A percentile compares a stretch with the other conserved stretches of the same genome.
These are phyloP conservation scores for Garra rufa DNA, from an alignment of 2,113 vertebrate genomes.

Conservation along the genomic window DNA sequence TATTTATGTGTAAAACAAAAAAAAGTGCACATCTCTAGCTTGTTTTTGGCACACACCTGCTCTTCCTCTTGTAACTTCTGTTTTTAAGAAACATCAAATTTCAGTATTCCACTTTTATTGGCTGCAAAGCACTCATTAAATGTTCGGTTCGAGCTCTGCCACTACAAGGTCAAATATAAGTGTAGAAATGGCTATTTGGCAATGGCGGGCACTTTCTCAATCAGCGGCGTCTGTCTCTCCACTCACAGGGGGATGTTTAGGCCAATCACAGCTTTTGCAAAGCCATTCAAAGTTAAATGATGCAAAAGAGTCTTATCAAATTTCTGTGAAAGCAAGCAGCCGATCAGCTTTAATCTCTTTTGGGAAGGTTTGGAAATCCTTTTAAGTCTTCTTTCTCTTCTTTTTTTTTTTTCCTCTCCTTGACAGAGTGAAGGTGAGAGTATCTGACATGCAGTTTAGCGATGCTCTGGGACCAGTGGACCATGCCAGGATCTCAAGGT, in stretches of 20 bases:
- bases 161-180: conserved; percentile 36
- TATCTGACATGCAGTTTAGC: not conserved
- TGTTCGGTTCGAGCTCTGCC: not conserved
- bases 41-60: not conserved
- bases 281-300: conserved; percentile 43
- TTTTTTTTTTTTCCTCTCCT: not conserved
- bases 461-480: conserved; percentile 15
- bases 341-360: conserved; percentile 43
- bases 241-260: not conserved
- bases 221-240: not conserved
- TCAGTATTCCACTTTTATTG: conserved; percentile 13
- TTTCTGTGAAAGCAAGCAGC: conserved; percentile 30
- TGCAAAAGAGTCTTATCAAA: conserved; percentile 41
- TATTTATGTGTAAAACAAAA: not conserved
- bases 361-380: conserved; percentile 23
- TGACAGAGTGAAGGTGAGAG: conserved; percentile 3
- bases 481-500: conserved; percentile 7
- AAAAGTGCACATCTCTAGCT: not conserved
- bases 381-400: conserved; percentile 17
- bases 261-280: conserved; percentile 8
- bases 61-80: not conserved
- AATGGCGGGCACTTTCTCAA: not conserved
- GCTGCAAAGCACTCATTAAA: conserved; percentile 19
- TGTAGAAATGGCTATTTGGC: conserved; percentile 41
- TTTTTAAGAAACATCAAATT: not conserved